These are phyloP conservation scores for Drosophila helvetica DNA, from an alignment of 2,888 invertebrate genomes.

Conservation along the genomic window DNA sequence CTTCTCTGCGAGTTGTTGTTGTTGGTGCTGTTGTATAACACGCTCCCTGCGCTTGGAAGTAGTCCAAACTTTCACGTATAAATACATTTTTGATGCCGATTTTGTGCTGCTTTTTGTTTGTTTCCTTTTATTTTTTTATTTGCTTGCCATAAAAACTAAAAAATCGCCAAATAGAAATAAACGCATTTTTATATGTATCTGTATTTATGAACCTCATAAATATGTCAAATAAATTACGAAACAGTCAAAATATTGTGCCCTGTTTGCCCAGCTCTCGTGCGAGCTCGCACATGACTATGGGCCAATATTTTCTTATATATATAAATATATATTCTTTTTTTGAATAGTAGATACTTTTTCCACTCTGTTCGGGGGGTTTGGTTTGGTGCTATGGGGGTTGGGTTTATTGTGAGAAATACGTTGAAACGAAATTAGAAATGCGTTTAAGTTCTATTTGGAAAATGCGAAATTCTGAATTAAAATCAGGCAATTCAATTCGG, in stretches of 20 bases:
- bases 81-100: conserved; percentile 55
- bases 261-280: conserved; percentile 54
- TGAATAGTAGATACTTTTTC: conserved; percentile 6
- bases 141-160: conserved; percentile 60
- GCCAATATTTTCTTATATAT: conserved; percentile 24
- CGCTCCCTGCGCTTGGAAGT: conserved; percentile 57
- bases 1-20: neutral
- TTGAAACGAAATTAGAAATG: neutral
- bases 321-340: neutral
- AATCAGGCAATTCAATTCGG: too few species aligned
- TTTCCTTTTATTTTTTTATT: conserved; percentile 44
- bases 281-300: conserved; percentile 58
- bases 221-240: conserved; percentile 79
- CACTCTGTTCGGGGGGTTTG: neutral
- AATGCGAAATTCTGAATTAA: too few species aligned
- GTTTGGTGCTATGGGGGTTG: neutral
- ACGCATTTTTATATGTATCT: conserved; percentile 72
- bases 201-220: conserved; percentile 79
- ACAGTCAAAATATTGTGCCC: conserved; percentile 79
- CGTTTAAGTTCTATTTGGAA: neutral
- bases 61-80: conserved; percentile 67
- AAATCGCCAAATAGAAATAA: conserved; percentile 73
- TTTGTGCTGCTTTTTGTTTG: conserved; percentile 34
- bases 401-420: neutral
- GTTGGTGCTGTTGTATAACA: conserved; percentile 38